Evolutionary conservation across 2,888 invertebrate genomes (phyloP).

Genomic region (Lysandra coridon): DNA sequence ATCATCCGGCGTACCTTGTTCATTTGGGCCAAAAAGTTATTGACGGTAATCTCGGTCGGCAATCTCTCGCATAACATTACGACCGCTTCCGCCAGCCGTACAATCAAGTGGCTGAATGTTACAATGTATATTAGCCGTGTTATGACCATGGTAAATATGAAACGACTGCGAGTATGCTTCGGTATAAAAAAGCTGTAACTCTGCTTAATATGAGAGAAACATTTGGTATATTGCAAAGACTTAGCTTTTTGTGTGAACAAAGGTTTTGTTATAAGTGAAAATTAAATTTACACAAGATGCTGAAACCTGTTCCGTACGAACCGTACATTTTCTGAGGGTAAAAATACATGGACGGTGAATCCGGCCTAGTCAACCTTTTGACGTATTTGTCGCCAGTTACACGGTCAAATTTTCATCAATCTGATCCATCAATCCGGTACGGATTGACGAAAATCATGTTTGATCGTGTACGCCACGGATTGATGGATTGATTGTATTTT

Average conservation of each 20-base stretch:
- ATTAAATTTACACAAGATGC: too few species aligned
- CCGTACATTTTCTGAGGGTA: too few species aligned
- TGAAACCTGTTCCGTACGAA: too few species aligned
- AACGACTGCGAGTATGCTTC: neutral
- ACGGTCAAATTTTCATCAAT: too few species aligned
- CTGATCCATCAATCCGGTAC: too few species aligned
- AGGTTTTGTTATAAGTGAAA: too few species aligned
- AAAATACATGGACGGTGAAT: too few species aligned
- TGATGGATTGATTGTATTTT: too few species aligned
- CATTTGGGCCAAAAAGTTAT: neutral
- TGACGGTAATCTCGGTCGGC: neutral
- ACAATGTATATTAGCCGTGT: neutral
- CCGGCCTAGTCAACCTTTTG: too few species aligned
- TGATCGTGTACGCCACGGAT: too few species aligned
- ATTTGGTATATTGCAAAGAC: neutral
- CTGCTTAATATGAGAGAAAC: neutral
- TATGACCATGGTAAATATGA: neutral
- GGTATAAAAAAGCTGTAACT: neutral
- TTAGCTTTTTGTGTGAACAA: neutral
- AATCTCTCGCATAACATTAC: slow-evolving; percentile 14
- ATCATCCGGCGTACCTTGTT: neutral
- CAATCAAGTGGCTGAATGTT: neutral
- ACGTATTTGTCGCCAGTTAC: too few species aligned
- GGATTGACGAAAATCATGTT: too few species aligned
- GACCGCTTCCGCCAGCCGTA: neutral